Conservation (phyloP, 1,140 invertebrate species). For the Halictus rubicundus region DNA sequence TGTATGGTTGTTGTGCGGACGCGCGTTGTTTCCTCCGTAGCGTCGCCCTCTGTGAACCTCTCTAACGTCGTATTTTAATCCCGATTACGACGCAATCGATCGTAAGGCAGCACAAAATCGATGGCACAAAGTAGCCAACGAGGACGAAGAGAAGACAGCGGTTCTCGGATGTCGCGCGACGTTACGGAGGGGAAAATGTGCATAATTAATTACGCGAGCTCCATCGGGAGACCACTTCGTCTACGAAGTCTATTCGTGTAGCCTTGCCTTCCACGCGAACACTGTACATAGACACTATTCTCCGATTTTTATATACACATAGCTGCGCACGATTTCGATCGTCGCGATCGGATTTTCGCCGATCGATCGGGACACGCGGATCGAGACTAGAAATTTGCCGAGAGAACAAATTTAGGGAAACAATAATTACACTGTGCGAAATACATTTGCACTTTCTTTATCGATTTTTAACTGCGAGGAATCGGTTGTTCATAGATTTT, state of each 20-base stretch:
- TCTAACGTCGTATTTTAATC: no score
- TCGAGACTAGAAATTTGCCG: not conserved
- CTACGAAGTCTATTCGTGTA: constrained; percentile 18
- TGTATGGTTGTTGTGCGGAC: constrained; percentile 27
- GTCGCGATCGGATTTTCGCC: not conserved
- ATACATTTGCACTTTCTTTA: no score
- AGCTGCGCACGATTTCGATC: not conserved
- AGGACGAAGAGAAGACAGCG: no score
- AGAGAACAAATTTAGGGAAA: no score
- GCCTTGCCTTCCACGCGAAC: constrained; percentile 32
- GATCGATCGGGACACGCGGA: not conserved
- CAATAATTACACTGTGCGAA: no score
- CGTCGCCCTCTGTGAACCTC: no score
- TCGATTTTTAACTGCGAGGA: no score
- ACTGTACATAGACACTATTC: constrained; percentile 40
- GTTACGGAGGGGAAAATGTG: not conserved
- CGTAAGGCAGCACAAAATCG: no score
- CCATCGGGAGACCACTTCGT: not conserved
- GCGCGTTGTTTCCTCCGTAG: not conserved
- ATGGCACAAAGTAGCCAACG: no score
- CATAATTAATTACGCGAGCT: constrained; percentile 13
- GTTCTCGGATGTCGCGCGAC: no score
- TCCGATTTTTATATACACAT: constrained; percentile 38
- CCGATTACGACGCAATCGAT: no score
- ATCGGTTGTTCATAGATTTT: no score